Base-by-base conservation (phyloP, 2,797 vertebrate species). In the Falco biarmicus region DNA sequence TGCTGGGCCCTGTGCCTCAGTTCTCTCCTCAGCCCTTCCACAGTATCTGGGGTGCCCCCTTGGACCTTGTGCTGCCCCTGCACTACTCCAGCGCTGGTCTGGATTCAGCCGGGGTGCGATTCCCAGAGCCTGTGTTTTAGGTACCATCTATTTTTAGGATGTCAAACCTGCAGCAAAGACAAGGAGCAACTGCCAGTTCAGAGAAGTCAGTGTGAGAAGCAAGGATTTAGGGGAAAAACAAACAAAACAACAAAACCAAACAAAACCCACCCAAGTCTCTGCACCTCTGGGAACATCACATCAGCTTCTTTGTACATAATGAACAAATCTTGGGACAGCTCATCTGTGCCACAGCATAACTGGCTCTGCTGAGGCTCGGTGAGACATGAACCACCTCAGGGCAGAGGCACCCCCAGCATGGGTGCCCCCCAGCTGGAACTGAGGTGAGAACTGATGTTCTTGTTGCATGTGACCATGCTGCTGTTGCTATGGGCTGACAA, bases 71-170 rank as follows among this genome's bases (percentile, higher is more conserved):
- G 82, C 47, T 32, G 56, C 34, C 59, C 71, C 79, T 61, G 43
- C 17, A 14, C 63, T 79, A 79, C 78, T 96, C 66, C 81, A 54
- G 70, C 5, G 2, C 77, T 81, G 87, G 21, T 70, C 84, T 15
- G n/a, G 82, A 61, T 91, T 93, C 75, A 91, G 82, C 32, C 51
- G 32, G 66, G 0, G 0, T 60, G 70, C 54, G 34, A 81, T 90
- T 95, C 50, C 57, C 84, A 53, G 70, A 68, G 70, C 57, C 61
- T 0, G 1, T 59, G 34, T 48, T 92, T 84, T 91, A 80, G 91
- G 93, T 82, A 43, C 89, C 75, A 48, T 68, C 84, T 95, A 87
- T 92, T 96, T 97, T 95, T 93, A 93, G 93, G 91, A 85, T 83
- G 81, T 71, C 84, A 34, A 87, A 95, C 87, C 66, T 89, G 87